Base-by-base conservation (phyloP, 2,797 vertebrate genomes). In the Gadopsis bispinosus region DNA sequence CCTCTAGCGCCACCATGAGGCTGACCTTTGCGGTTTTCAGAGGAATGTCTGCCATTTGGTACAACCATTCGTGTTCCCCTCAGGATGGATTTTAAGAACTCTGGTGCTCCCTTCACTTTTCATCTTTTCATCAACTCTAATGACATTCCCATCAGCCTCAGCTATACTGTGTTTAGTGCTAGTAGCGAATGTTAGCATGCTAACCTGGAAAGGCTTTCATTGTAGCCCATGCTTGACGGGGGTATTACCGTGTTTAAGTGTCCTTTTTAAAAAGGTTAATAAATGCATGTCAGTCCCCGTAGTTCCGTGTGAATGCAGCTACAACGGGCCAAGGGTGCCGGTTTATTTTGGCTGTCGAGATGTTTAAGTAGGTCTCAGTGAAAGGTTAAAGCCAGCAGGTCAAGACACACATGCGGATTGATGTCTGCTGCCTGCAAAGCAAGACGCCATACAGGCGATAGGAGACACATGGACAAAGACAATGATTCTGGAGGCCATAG, bases 351-450 rank as follows among this genome's bases (percentile, higher is more conserved):
- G 61, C 76, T 69, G 79, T 67, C 77, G 81, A 48, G 72, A 65
- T 83, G 76, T 81, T 87, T 75, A 86, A 91, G 77, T 89, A 83
- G 81, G 76, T 83, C 74, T 65, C 55, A 35, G 41, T 67, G 69
- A 87, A 81, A 83, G 85, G 84, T 86, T 73, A 78, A 80, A 80
- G 80, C 72, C 69, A 59, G 39, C 73, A 71, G 84, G 88, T 90
- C 81, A 79, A 76, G 85, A 75, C 65, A 41, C 31, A 20, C 43
- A 59, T 14, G 68, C 69, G 86, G 85, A 87, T 87, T 67, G 77
- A 89, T 84, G 75, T 62, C 20, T 14, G 37, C 75, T 39, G 73
- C 51, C 55, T 6, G 9, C 55, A 20, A 71, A 86, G 45, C 58
- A 84, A 79, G 77, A 75, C 3, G 16, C 47, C 37, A 35, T 51